Conservation (phyloP, 2,797 vertebrate genomes). For the Xiphorhynchus erythropygius region DNA sequence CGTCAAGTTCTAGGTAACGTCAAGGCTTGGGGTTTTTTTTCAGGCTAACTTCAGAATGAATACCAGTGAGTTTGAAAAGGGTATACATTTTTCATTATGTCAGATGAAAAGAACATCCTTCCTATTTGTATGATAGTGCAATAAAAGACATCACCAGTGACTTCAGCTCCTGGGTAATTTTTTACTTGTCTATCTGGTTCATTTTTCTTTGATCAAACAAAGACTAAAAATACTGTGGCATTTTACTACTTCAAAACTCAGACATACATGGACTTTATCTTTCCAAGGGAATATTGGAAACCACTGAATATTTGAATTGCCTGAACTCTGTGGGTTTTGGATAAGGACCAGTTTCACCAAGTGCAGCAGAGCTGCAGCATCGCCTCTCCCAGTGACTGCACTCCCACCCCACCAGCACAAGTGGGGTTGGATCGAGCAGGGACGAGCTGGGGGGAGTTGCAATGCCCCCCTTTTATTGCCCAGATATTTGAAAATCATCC, state of each 20-base stretch:
- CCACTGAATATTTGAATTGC: neutral
- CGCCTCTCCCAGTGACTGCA: neutral
- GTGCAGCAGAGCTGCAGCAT: neutral
- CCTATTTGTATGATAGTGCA: slow-evolving; percentile 56
- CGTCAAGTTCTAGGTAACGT: slow-evolving; percentile 19
- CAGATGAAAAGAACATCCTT: slow-evolving; percentile 69
- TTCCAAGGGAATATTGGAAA: neutral
- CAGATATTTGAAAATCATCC: neutral
- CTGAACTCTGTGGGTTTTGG: neutral
- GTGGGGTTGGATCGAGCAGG: neutral
- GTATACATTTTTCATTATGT: slow-evolving; percentile 70
- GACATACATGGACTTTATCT: neutral
- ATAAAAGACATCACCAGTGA: slow-evolving; percentile 60
- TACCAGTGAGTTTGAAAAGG: slow-evolving; percentile 52
- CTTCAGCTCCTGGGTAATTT: slow-evolving; percentile 65
- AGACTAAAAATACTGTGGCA: slow-evolving; percentile 64
- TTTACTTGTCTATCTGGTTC: slow-evolving; percentile 64
- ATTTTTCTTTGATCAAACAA: slow-evolving; percentile 68
- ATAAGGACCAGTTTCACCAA: neutral
- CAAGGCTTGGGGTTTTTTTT: neutral
- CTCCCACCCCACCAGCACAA: accelerated
- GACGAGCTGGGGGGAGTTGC: neutral
- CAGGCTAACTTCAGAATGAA: slow-evolving; percentile 36
- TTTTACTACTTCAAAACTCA: slow-evolving; percentile 54
- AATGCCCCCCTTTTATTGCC: neutral